Base-by-base conservation (phyloP, 2,113 vertebrate genomes). In the Rissa tridactyla region DNA sequence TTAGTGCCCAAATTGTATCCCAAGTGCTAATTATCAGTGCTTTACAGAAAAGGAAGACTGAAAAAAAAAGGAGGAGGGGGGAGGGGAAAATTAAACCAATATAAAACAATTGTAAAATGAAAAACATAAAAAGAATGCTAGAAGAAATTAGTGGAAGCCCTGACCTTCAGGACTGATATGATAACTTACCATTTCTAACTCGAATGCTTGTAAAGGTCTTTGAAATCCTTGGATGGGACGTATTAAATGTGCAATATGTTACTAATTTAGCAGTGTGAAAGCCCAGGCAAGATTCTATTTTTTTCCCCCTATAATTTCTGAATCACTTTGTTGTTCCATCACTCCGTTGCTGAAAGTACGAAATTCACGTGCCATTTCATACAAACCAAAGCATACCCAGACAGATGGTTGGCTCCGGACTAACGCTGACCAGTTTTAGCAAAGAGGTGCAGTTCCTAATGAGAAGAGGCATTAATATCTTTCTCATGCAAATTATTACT, bases 401-500 rank as follows among this genome's bases (percentile, higher is more conserved):
- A 71, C 88, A 97, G 90, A 94, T 73, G 58, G 82, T 72, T 96
- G 81, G 61, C 86, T 96, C 69, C 6, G 54, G 79, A 91, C 32
- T 85, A 44, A 26, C 52, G 88, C 72, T 97, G 94, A 97, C 89
- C 91, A 96, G 54, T 96, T 92, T 95, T 87, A 96, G 78, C 30
- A 86, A 95, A 95, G 62, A 91, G 21, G 29, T 97, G 84, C 95
- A 92, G 62, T 82, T 96, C 49, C 78, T 97, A 97, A 97, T 94
- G 47, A 92, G 93, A 97, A 94, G 69, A 93, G 90, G 88, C 93
- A 89, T 47, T 90, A 85, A 88, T 94, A 78, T 96, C 60, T 97
- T 97, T 98, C 76, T 96, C 54, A 94, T 97, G 90, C 86, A 97
- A 97, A 98, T 97, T 91, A 88, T 95, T 94, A 81, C 70, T 97